Conservation (phyloP, 2,797 vertebrate species). For the Nyctibius grandis region DNA sequence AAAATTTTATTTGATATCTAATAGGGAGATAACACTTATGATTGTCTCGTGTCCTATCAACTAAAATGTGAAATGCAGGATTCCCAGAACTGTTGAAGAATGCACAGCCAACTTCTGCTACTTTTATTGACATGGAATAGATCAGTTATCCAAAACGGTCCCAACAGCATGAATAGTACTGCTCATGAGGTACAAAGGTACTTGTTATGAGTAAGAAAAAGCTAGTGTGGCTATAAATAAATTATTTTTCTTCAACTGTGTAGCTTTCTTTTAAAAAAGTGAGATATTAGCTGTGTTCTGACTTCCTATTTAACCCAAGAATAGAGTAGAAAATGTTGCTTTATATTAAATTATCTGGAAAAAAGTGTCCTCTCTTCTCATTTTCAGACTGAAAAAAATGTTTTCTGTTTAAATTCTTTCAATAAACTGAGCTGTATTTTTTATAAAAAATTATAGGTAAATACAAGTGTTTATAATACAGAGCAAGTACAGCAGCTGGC, state of each 20-base stretch:
- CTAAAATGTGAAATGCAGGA: not conserved
- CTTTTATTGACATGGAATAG: not conserved
- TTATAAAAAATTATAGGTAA: not conserved
- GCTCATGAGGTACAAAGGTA: not conserved
- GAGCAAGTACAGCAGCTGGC: constrained; percentile 19
- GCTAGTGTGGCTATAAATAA: not conserved
- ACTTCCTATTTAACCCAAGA: not conserved
- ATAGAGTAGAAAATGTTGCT: not conserved
- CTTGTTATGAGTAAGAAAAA: not conserved
- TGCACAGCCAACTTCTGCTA: not conserved
- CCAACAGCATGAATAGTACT: not conserved
- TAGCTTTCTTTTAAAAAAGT: not conserved
- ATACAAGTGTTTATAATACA: not conserved
- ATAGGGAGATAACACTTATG: not conserved
- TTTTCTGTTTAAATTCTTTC: not conserved
- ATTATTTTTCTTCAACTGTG: not conserved
- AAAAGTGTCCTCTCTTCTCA: not conserved
- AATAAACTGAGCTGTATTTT: not conserved
- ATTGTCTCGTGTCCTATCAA: not conserved
- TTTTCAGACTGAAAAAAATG: not conserved
- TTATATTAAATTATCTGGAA: not conserved
- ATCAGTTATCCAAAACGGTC: not conserved
- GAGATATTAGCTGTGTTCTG: not conserved
- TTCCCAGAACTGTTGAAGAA: not conserved
- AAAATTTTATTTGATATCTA: not conserved